These are phyloP conservation scores for Gryllus bimaculatus DNA, from an alignment of 1,140 invertebrate genomes.

Conservation along the genomic window DNA sequence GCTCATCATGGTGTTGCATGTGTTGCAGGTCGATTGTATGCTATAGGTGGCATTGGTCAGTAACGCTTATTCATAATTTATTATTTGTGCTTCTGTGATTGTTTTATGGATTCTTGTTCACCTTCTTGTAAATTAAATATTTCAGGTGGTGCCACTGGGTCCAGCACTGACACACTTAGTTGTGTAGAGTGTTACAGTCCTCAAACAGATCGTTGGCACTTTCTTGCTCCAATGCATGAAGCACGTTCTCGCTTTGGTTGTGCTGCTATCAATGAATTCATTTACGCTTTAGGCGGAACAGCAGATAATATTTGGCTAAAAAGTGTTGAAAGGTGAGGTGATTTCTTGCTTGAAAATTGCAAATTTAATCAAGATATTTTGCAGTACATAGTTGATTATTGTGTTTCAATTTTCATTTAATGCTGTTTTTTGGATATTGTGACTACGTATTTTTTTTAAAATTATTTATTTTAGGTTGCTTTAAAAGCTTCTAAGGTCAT, in stretches of 20 bases:
- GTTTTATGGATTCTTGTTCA: not conserved
- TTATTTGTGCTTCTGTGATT: not conserved
- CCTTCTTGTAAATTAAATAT: not conserved
- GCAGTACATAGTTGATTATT: no score
- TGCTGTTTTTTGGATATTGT: no score
- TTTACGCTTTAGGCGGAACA: slow-evolving; percentile 32
- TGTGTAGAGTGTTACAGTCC: slow-evolving; percentile 28
- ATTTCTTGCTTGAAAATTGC: not conserved
- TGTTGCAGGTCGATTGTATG: slow-evolving; percentile 28
- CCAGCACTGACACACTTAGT: not conserved
- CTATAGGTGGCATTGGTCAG: slow-evolving; percentile 29
- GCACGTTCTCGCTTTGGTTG: slow-evolving; percentile 29
- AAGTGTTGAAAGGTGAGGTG: slow-evolving; percentile 29
- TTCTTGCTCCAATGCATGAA: slow-evolving; percentile 29
- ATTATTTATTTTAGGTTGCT: no score
- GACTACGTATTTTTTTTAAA: no score
- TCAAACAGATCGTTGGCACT: slow-evolving; percentile 26
- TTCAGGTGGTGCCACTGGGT: slow-evolving; percentile 7
- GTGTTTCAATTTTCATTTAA: no score
- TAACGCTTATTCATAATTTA: not conserved
- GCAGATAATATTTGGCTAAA: slow-evolving; percentile 30
- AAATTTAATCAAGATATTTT: no score
- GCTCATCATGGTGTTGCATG: slow-evolving; percentile 27
- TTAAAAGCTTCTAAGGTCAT: no score
- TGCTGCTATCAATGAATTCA: slow-evolving; percentile 28